Evolutionary conservation across 2,113 vertebrate genomes (phyloP).

Genomic region (Tupaia tana): DNA sequence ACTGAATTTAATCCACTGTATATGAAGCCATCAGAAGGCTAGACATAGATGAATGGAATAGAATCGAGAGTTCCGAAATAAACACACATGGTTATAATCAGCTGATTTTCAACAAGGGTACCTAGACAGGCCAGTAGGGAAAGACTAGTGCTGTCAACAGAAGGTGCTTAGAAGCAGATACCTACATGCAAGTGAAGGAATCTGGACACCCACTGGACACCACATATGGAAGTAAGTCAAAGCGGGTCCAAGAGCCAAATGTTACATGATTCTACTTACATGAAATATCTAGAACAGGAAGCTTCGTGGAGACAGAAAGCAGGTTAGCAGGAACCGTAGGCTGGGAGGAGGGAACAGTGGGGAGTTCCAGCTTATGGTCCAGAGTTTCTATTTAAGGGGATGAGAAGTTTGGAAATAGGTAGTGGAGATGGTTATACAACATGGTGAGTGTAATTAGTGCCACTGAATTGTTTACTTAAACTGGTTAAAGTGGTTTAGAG

Average conservation of each 20-base stretch:
- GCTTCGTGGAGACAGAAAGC: neutral
- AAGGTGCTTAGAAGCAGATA: neutral
- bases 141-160: neutral
- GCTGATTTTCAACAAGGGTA: neutral
- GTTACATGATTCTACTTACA: too few species aligned
- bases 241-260: neutral
- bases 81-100: too few species aligned
- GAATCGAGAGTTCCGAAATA: too few species aligned
- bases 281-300: too few species aligned
- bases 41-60: too few species aligned
- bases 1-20: constrained; percentile 26
- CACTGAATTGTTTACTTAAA: too few species aligned
- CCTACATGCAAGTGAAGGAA: neutral
- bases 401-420: too few species aligned
- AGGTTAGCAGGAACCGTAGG: neutral
- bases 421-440: too few species aligned
- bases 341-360: neutral
- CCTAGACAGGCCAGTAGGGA: neutral
- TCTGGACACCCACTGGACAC: neutral
- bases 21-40: neutral
- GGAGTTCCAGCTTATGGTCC: too few species aligned
- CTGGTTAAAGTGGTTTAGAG: too few species aligned
- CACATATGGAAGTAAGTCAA: neutral
- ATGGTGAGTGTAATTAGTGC: too few species aligned
- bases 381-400: too few species aligned